Base-by-base conservation (phyloP, 2,113 vertebrate species). In the Recurvirostra avosetta region DNA sequence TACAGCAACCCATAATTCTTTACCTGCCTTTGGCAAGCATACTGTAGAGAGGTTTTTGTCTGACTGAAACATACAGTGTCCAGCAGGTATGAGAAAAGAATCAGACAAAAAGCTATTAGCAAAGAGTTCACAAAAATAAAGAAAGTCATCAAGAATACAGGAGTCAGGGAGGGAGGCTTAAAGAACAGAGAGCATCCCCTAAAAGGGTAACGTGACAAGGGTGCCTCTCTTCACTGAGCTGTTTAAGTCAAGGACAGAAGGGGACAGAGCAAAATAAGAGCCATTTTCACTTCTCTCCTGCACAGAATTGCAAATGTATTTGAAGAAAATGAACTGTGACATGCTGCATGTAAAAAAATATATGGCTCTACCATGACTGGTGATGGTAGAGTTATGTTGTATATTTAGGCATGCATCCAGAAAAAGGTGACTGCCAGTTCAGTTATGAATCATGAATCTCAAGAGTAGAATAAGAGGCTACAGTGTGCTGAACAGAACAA, bases 391-490 rank as follows among this genome's bases (percentile, higher is more conserved):
- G 52, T 96, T 79, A 88, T 61, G 61, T 43, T 96, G 87, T 95
- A 43, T 95, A 80, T 84, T 92, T 95, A 97, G 97, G 97, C 97
- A 95, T 22, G 25, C 53, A 59, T 94, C 96, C 97, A 97, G 82
- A 98, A 94, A 89, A 83, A 84, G 77, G 83, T 43, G 70, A 82
- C 91, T 93, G 94, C 91, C 94, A 90, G 90, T 81, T 97, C 92
- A 15, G 79, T 78, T 73, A 95, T 56, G 72, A 94, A 92, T 86
- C 94, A 76, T 5, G 17, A 59, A 50, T 91, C 59, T 96, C 67
- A 79, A 90, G 75, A 96, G 94, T n/a, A 91, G 93, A 91, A 34
- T 30, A 91, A 93, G 63, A 88, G 41, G 49, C 76, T 90, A 80
- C 77, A 90, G 23, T 66, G 73, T 81, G 80, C 89, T 82, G 67